phyloP scores from a whole-genome alignment of 2,888 invertebrate species.

The Hydropsyche betteni region DNA sequence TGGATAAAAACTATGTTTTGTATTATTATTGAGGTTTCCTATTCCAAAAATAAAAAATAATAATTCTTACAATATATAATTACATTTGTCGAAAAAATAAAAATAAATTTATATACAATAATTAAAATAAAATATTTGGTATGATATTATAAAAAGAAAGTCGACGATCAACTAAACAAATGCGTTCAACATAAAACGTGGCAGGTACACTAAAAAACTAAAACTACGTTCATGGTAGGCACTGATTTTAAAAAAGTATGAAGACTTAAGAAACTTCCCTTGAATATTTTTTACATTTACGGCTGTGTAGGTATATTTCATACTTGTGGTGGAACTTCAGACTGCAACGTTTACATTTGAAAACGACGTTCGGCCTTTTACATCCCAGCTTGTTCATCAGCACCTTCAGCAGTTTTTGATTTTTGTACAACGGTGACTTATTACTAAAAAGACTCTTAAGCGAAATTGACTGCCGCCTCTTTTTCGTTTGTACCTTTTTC shows the following conservation, averaged over 20 bases:
- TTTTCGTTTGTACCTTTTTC: constrained; percentile 2
- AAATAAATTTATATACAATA: neutral
- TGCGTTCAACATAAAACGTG: constrained; percentile 31
- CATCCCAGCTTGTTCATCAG: constrained; percentile 43
- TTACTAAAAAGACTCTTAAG: neutral
- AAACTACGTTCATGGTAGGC: constrained; percentile 49
- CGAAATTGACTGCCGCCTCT: neutral
- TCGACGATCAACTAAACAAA: neutral
- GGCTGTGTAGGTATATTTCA: constrained; percentile 46
- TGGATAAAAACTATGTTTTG: too few relatives aligned
- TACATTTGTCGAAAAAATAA: neutral
- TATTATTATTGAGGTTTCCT: too few relatives aligned
- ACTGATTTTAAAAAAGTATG: constrained; percentile 50
- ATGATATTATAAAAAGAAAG: too few relatives aligned
- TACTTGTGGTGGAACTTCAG: constrained; percentile 48
- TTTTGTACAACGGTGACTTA: constrained; percentile 22
- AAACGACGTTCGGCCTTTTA: constrained; percentile 43
- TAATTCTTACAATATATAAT: too few relatives aligned
- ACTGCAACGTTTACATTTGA: constrained; percentile 49
- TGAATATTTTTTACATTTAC: constrained; percentile 44
- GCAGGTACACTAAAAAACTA: constrained; percentile 50
- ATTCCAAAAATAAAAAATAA: too few relatives aligned
- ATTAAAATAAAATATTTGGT: neutral
- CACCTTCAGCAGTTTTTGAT: constrained; percentile 20
- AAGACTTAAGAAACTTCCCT: constrained; percentile 35